A percentile compares a stretch with the other conserved stretches of the same genome.
phyloP scores from a whole-genome alignment of 2,888 invertebrate genomes.

The Calliphora vomitoria region DNA sequence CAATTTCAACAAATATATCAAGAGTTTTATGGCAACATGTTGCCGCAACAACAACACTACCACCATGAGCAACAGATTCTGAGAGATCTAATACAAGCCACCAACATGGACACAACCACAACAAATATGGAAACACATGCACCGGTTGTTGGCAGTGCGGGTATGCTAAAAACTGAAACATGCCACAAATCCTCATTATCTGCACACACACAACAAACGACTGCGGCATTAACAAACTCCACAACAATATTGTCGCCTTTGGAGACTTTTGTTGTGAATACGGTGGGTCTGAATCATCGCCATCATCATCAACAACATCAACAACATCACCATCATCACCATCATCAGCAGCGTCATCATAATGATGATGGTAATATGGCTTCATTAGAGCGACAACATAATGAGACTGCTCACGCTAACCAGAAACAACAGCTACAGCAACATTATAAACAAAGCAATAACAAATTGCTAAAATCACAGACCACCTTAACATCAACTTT shows the following conservation, averaged over 20 bases:
- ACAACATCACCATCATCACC: slow-evolving; percentile 24
- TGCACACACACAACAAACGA: slow-evolving; percentile 72
- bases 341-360: slow-evolving; percentile 40
- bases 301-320: slow-evolving; percentile 39
- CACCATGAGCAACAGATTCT: slow-evolving; percentile 74
- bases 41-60: slow-evolving; percentile 72
- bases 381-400: slow-evolving; percentile 81
- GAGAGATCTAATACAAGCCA: slow-evolving; percentile 59
- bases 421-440: slow-evolving; percentile 74
- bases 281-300: slow-evolving; percentile 47
- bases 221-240: slow-evolving; percentile 52
- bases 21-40: slow-evolving; percentile 78
- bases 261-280: slow-evolving; percentile 74
- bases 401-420: slow-evolving; percentile 79
- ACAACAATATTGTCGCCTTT: slow-evolving; percentile 65
- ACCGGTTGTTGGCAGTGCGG: slow-evolving; percentile 4
- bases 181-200: slow-evolving; percentile 74
- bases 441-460: slow-evolving; percentile 56
- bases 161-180: slow-evolving; percentile 78
- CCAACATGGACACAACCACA: slow-evolving; percentile 31
- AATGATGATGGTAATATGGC: slow-evolving; percentile 76
- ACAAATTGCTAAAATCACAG: slow-evolving; percentile 74
- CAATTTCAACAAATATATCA: slow-evolving; percentile 79
- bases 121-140: slow-evolving; percentile 41
- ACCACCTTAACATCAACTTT: slow-evolving; percentile 70